A percentile compares a stretch with the other conserved stretches of the same genome.
These are phyloP conservation scores for Poecilia velifera DNA, from an alignment of 2,797 vertebrate genomes.

Conservation along the genomic window DNA sequence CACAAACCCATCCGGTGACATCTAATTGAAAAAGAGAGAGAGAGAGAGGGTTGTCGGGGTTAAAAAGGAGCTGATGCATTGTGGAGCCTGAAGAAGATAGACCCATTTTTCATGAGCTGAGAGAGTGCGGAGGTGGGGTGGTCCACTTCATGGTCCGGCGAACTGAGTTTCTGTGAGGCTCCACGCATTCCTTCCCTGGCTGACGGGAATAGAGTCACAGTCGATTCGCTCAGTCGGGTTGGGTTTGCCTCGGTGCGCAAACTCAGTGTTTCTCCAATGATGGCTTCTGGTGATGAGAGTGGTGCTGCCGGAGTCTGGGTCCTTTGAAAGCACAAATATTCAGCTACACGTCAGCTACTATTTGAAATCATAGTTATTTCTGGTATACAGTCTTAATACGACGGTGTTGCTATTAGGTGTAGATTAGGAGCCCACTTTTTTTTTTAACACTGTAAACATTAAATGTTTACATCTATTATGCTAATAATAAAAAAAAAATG, in stretches of 20 bases:
- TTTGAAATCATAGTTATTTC: background rate
- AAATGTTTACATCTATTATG: background rate
- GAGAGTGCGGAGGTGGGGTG: constrained; percentile 5
- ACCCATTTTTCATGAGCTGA: constrained; percentile 54
- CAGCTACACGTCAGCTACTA: constrained; percentile 11
- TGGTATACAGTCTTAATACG: background rate
- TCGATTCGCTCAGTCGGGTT: constrained; percentile 51
- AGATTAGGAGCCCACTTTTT: background rate
- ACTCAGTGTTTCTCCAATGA: constrained; percentile 86
- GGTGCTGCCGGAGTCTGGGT: constrained; percentile 87
- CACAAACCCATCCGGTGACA: constrained; percentile 47
- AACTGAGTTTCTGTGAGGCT: constrained; percentile 68
- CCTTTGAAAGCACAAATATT: constrained; percentile 72
- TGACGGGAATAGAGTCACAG: constrained; percentile 62
- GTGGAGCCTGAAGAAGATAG: constrained; percentile 58
- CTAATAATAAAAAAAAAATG: background rate
- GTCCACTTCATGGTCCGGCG: constrained; percentile 71
- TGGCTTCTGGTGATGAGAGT: constrained; percentile 86
- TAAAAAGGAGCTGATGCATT: constrained; percentile 56
- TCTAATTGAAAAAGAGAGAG: constrained; percentile 28
- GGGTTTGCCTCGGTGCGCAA: constrained; percentile 36
- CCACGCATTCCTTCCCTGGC: constrained; percentile 71
- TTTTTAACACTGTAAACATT: background rate
- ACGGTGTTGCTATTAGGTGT: background rate
- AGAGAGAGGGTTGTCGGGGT: constrained; percentile 17